Percentiles rank a stretch among this genome's conserved stretches.
Evolutionary conservation across 2,113 vertebrate genomes (phyloP).

Genomic region (Menidia beryllina): DNA sequence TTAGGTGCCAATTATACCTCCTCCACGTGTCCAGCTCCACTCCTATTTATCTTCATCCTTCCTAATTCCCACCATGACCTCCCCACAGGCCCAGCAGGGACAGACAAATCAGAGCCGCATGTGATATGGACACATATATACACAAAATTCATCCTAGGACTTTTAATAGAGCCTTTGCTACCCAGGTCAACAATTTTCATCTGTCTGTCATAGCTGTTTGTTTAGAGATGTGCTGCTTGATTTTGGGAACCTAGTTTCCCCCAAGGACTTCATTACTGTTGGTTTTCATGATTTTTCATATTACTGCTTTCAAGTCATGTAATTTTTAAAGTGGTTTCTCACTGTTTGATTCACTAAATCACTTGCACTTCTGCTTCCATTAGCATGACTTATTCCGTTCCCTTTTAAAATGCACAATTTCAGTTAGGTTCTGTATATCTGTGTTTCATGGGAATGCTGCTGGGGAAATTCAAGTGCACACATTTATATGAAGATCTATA

Average conservation of each 20-base stretch:
- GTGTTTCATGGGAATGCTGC: constrained; percentile 1
- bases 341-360: background rate
- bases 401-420: background rate
- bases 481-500: constrained; percentile 34
- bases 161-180: constrained; percentile 64
- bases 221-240: constrained; percentile 34
- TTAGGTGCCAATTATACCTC: constrained; percentile 82
- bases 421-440: background rate
- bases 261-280: constrained; percentile 63
- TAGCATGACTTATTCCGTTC: constrained; percentile 2
- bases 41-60: constrained; percentile 84
- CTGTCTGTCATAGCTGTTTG: constrained; percentile 56
- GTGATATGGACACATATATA: constrained; percentile 36
- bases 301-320: constrained; percentile 15
- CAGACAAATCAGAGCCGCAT: constrained; percentile 43
- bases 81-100: constrained; percentile 62
- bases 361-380: background rate
- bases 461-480: background rate
- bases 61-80: constrained; percentile 74
- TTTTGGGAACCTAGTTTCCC: constrained; percentile 59
- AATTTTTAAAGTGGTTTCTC: constrained; percentile 6
- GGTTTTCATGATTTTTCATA: constrained; percentile 28
- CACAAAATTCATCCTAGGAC: constrained; percentile 38
- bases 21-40: constrained; percentile 63
- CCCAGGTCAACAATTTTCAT: constrained; percentile 59